Conservation (phyloP, 1,140 invertebrate species). For the Dendrolimus punctatus region DNA sequence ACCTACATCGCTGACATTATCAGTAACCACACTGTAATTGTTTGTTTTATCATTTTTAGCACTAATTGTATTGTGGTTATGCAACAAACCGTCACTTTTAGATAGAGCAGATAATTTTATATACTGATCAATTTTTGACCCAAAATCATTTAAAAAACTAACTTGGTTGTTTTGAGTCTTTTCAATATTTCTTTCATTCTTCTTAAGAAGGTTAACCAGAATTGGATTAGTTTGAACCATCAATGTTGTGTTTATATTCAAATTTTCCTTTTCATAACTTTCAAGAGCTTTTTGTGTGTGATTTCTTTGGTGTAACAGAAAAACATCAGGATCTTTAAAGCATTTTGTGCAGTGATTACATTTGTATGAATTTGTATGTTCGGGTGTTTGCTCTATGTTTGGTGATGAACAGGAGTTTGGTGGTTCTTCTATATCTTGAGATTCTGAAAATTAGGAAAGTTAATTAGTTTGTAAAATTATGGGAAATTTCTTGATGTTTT, state of each 20-base stretch:
- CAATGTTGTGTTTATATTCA: conserved; percentile 23
- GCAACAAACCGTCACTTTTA: no score
- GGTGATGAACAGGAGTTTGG: background rate
- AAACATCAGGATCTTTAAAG: conserved; percentile 58
- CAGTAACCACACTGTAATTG: no score
- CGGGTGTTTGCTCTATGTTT: background rate
- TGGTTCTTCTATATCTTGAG: background rate
- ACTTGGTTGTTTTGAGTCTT: conserved; percentile 31
- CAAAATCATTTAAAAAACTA: no score
- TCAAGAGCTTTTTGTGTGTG: conserved; percentile 20
- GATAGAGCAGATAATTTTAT: no score
- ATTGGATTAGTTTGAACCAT: conserved; percentile 52
- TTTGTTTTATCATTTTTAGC: no score
- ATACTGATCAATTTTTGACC: no score
- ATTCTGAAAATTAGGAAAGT: background rate
- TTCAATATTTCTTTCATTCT: conserved; percentile 18
- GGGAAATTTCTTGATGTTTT: no score
- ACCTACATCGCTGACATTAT: no score
- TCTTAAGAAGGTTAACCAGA: conserved; percentile 42
- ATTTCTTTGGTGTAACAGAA: conserved; percentile 41
- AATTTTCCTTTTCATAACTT: conserved; percentile 17
- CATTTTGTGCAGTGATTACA: conserved; percentile 51
- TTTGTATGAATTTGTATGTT: conserved; percentile 31
- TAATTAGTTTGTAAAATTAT: no score
- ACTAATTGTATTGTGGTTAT: no score